Conservation (phyloP, 2,888 invertebrate genomes). For the Aradus depressus region DNA sequence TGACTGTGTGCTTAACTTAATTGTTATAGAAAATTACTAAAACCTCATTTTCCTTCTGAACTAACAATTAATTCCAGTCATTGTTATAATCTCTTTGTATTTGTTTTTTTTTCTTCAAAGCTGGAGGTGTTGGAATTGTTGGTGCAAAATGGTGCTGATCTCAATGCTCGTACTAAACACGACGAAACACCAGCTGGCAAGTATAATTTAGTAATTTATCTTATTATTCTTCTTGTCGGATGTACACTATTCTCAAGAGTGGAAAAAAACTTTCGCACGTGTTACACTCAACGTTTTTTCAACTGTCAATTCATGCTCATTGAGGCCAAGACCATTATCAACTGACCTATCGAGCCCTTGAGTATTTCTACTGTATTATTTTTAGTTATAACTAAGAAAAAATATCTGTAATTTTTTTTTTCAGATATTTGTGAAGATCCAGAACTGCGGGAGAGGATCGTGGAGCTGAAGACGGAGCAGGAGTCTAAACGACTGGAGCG, state of each 20-base stretch:
- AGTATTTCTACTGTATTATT: background rate
- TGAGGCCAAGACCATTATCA: background rate
- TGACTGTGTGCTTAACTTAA: too few species aligned
- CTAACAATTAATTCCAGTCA: too few species aligned
- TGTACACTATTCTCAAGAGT: background rate
- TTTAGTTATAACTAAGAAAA: too few species aligned
- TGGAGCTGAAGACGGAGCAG: conserved; percentile 79
- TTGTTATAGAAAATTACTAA: too few species aligned
- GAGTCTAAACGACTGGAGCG: conserved; percentile 57
- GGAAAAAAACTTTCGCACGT: background rate
- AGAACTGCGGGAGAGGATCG: conserved; percentile 80
- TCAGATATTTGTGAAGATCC: conserved; percentile 92
- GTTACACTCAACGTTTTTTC: background rate
- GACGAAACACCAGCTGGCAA: conserved; percentile 94
- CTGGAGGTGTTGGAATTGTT: conserved; percentile 88
- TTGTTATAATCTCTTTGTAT: too few species aligned
- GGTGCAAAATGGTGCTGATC: conserved; percentile 92
- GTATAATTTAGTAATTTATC: conserved; percentile 24
- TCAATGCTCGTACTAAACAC: conserved; percentile 91
- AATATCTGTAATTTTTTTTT: too few species aligned
- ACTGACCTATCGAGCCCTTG: background rate
- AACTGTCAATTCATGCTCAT: background rate
- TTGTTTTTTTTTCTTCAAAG: conserved; percentile 43
- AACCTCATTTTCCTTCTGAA: too few species aligned
- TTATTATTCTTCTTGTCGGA: background rate